These are phyloP conservation scores for Blastomussa wellsi DNA, from an alignment of 92 coral and sea anemone genomes.

Conservation along the genomic window DNA sequence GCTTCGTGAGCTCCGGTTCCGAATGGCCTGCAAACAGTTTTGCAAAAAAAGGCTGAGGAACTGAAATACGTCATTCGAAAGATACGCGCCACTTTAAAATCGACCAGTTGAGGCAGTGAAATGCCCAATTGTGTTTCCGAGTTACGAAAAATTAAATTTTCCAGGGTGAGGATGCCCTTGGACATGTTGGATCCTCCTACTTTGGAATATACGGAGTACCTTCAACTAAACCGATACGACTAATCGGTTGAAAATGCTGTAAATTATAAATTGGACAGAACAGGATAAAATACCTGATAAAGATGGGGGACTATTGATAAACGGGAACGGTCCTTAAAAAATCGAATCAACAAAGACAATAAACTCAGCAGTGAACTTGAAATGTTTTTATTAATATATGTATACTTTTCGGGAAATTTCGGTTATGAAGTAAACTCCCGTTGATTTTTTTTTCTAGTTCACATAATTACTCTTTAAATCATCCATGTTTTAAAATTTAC, in stretches of 20 bases:
- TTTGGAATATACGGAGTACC: too few relatives aligned
- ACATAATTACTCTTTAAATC: conserved; percentile 1
- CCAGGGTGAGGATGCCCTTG: too few relatives aligned
- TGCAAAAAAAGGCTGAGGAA: neutral
- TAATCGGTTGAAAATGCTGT: too few relatives aligned
- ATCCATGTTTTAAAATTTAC: neutral
- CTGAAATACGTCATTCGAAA: neutral
- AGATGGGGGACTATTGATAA: too few relatives aligned
- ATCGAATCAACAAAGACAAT: neutral
- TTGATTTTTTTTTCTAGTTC: neutral
- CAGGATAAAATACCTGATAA: too few relatives aligned
- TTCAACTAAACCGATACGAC: too few relatives aligned
- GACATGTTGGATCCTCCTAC: too few relatives aligned
- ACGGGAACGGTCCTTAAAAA: too few relatives aligned
- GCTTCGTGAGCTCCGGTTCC: neutral
- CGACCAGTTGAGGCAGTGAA: neutral
- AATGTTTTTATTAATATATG: neutral
- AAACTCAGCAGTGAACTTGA: neutral
- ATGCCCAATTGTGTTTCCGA: too few relatives aligned
- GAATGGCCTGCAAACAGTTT: neutral
- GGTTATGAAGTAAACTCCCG: neutral
- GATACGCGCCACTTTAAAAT: neutral
- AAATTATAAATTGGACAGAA: too few relatives aligned
- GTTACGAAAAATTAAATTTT: too few relatives aligned
- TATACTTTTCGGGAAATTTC: neutral